Evolutionary conservation across 1,140 invertebrate species (phyloP), one percentile per base, ranked within the genome.

Genomic region (Lepidurus arcticus): DNA sequence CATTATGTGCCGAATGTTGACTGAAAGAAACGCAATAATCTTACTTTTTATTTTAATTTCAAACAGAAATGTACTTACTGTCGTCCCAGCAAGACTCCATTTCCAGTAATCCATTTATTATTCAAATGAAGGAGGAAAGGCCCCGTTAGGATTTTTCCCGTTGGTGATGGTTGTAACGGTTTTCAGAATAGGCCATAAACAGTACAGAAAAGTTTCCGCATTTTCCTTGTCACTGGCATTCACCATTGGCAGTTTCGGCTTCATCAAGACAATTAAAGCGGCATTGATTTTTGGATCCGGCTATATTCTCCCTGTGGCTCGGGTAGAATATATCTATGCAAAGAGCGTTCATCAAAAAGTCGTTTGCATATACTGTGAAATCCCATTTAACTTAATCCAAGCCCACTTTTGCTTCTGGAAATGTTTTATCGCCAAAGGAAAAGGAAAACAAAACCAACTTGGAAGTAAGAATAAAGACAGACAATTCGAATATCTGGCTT

Each of bases 191-290:
- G 53, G 16, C 53, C 53, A 65, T 65, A 65, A 65, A 65, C 53
- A 65, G 53, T 16, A 65, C 16, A 65, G 53, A 65, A 16, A 65
- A 65, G n/a, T 65, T 65, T 65, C 34, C 53, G 53, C 53, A 21
- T 21, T 65, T 65, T 21, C 16, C 53, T 65, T 65, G 53, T 65
- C 21, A 65, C 4, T 65, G 53, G 16, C 13, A 65, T 65, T 65
- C 53, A 65, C 53, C 53, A 65, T 21, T 65, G 53, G 53, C 53
- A 65, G 53, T 65, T 65, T 65, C 53, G 21, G 53, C 53, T 65
- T 65, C 53, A 65, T 65, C 16, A 65, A 65, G 53, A 65, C 53
- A 65, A 65, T 65, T 65, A 65, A 65, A 21, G 34, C 34, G 21
- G 21, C 53, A 65, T 65, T 65, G 53, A 65, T 65, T 65, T 65